Conservation (phyloP, 1,140 invertebrate genomes). For the Drosophila santomea region DNA sequence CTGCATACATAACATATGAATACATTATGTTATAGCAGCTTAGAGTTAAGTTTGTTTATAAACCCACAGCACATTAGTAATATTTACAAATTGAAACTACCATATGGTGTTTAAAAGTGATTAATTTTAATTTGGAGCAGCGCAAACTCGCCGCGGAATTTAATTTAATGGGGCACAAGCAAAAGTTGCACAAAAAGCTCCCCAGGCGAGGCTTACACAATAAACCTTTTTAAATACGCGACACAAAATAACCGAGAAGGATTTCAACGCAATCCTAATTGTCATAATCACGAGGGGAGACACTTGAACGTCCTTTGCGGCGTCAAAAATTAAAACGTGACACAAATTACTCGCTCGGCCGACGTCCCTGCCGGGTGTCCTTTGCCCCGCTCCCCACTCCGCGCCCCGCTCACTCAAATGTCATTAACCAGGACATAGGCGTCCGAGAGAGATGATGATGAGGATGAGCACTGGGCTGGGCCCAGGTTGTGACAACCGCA, state of each 20-base stretch:
- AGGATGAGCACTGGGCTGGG: conserved; percentile 4
- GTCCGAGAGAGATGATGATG: background rate
- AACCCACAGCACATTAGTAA: background rate
- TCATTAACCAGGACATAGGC: conserved; percentile 60
- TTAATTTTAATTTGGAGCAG: conserved; percentile 17
- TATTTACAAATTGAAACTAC: background rate
- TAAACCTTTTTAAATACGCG: conserved; percentile 58
- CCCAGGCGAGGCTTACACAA: conserved; percentile 37
- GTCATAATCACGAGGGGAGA: conserved; percentile 68
- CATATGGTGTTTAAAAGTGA: conserved; percentile 12
- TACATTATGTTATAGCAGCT: background rate
- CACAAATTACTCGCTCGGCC: conserved; percentile 70
- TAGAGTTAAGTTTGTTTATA: no score
- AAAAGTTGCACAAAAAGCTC: conserved; percentile 36
- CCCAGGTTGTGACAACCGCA: conserved; percentile 54
- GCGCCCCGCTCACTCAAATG: conserved; percentile 25
- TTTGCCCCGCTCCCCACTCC: conserved; percentile 4
- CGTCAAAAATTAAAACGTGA: conserved; percentile 80
- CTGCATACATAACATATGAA: no score
- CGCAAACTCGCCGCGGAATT: background rate
- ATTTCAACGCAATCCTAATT: conserved; percentile 64
- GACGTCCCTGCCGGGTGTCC: conserved; percentile 22
- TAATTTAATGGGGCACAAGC: conserved; percentile 19
- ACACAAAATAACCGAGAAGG: conserved; percentile 32
- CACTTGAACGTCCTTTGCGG: conserved; percentile 61